These are phyloP conservation scores for Puffinus mauretanicus DNA, from an alignment of 2,113 vertebrate genomes.

Conservation along the genomic window DNA sequence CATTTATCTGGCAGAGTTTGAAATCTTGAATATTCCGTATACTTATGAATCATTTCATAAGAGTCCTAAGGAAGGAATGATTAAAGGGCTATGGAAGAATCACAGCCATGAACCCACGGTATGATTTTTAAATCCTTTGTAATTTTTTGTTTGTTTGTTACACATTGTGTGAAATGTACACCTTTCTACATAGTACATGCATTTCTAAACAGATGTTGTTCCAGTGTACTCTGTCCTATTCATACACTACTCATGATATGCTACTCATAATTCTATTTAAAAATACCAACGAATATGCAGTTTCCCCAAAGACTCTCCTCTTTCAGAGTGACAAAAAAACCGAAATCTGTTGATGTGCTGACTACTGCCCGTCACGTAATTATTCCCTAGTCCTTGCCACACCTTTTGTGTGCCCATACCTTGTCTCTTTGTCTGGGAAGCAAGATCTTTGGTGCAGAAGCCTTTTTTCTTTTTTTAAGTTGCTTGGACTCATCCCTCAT, in stretches of 20 bases:
- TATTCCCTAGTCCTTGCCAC: background rate
- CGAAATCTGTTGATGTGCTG: background rate
- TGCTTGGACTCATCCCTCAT: background rate
- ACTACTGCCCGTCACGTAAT: background rate
- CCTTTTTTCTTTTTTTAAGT: background rate
- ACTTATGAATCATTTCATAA: conserved; percentile 88
- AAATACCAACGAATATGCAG: background rate
- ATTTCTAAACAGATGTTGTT: background rate
- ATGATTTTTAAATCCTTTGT: background rate
- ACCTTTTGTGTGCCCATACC: background rate
- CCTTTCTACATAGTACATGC: background rate
- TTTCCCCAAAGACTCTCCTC: background rate
- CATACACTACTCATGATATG: background rate
- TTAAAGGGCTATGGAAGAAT: conserved; percentile 97
- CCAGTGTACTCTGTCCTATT: background rate
- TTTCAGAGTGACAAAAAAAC: background rate
- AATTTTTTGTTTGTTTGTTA: background rate
- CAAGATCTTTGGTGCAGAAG: background rate
- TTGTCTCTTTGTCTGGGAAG: background rate
- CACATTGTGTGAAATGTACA: background rate
- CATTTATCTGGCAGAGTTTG: conserved; percentile 88
- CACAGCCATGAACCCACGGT: conserved; percentile 92
- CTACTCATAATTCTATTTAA: background rate
- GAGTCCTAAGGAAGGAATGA: conserved; percentile 93
- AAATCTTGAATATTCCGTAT: conserved; percentile 90